Conservation (phyloP, 1,140 invertebrate genomes). For the Patella vulgata region DNA sequence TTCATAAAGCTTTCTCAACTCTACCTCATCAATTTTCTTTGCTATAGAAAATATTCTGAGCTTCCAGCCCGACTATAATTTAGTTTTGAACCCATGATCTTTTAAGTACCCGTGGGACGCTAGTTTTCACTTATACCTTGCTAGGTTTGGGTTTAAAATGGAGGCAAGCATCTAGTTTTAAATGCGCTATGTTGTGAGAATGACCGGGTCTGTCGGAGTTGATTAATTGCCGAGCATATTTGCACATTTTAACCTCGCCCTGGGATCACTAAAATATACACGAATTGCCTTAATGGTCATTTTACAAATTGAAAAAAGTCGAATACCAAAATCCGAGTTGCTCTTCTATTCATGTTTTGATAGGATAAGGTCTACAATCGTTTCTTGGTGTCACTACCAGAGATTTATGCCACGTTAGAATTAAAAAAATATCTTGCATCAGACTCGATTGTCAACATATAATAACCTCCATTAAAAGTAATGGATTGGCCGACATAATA, state of each 20-base stretch:
- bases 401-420: no score
- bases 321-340: no score
- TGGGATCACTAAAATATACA: slow-evolving; percentile 4
- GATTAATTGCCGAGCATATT: slow-evolving; percentile 12
- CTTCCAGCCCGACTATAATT: slow-evolving; percentile 9
- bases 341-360: no score
- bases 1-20: slow-evolving; percentile 9
- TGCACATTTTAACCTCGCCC: slow-evolving; percentile 8
- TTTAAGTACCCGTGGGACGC: slow-evolving; percentile 7
- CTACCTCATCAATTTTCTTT: slow-evolving; percentile 8
- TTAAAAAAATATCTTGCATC: no score
- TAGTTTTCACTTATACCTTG: slow-evolving; percentile 6
- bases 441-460: no score
- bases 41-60: background rate
- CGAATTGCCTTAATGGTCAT: no score
- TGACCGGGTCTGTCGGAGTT: slow-evolving; percentile 3
- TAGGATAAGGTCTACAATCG: no score
- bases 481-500: no score
- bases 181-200: background rate
- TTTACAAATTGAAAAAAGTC: no score
- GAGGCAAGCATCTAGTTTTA: background rate
- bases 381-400: no score
- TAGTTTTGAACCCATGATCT: slow-evolving; percentile 4
- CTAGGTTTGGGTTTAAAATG: background rate
- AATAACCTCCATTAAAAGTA: no score